phyloP scores from a whole-genome alignment of 2,113 vertebrate genomes.

The Rhabdornis inornatus region DNA sequence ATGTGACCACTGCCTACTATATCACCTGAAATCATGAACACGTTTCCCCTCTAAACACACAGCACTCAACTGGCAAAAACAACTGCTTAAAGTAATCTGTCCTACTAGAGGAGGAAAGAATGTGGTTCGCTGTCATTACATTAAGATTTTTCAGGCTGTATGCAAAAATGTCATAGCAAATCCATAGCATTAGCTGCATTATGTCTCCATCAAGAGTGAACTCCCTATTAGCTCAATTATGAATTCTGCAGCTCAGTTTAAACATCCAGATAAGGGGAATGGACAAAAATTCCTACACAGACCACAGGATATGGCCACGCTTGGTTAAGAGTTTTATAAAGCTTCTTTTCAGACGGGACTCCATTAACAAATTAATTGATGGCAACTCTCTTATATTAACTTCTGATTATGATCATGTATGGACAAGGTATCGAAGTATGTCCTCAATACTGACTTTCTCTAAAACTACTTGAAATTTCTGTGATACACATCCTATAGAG shows the following conservation, averaged over 20 bases:
- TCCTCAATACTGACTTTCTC: not conserved
- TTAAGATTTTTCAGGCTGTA: not conserved
- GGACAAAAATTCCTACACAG: slow-evolving; percentile 1
- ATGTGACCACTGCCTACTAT: not conserved
- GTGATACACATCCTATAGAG: not conserved
- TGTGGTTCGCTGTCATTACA: not conserved
- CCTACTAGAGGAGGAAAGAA: not conserved
- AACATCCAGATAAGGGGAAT: not conserved
- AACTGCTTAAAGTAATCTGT: not conserved
- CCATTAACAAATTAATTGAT: not conserved
- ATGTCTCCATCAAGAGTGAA: not conserved
- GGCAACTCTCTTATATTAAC: not conserved
- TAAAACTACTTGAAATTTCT: slow-evolving; percentile 4
- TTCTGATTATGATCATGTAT: not conserved
- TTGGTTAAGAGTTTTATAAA: not conserved
- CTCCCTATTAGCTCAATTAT: not conserved
- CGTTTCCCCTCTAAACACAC: not conserved
- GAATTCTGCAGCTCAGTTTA: not conserved
- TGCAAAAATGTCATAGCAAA: not conserved
- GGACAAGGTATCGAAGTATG: not conserved
- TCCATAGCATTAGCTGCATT: not conserved
- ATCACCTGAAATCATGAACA: not conserved
- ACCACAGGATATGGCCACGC: not conserved
- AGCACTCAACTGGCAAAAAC: not conserved
- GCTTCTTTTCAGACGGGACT: not conserved